Conservation (phyloP, 2,113 vertebrate genomes). For the Neopipo cinnamomea region DNA sequence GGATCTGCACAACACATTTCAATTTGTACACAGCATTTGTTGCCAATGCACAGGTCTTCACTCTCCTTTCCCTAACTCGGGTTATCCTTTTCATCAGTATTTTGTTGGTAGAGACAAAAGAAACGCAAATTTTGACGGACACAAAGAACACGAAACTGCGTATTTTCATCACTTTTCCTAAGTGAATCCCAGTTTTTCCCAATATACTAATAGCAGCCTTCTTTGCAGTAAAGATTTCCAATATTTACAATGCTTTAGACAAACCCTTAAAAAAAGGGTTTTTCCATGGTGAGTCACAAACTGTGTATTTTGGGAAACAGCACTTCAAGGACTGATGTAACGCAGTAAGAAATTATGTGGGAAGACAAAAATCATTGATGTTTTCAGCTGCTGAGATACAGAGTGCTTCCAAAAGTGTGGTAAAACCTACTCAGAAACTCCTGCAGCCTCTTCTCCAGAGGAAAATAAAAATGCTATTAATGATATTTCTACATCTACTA, state of each 20-base stretch:
- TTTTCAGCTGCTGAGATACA: slow-evolving; percentile 22
- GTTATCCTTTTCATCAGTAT: neutral
- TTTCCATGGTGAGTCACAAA: slow-evolving; percentile 54
- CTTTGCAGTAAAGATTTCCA: neutral
- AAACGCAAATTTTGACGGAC: neutral
- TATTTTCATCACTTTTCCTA: neutral
- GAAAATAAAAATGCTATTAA: neutral
- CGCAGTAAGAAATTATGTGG: slow-evolving; percentile 11
- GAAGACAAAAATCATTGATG: slow-evolving; percentile 48
- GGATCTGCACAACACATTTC: neutral
- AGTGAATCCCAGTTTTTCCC: neutral
- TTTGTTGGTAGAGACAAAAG: neutral
- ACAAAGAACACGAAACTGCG: fast-evolving
- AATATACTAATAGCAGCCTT: neutral
- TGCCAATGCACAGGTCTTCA: neutral
- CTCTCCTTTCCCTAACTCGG: neutral
- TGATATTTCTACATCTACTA: neutral
- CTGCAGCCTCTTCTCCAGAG: neutral
- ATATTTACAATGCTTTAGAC: slow-evolving; percentile 12
- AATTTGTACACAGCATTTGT: neutral
- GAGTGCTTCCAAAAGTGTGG: neutral
- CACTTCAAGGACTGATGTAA: slow-evolving; percentile 44
- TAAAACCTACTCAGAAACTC: neutral
- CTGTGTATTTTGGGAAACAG: slow-evolving; percentile 48
- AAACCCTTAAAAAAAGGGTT: slow-evolving; percentile 25